Evolutionary conservation across 2,113 vertebrate genomes (phyloP), one percentile per base, ranked within the genome.

Genomic region (Axis porcinus): DNA sequence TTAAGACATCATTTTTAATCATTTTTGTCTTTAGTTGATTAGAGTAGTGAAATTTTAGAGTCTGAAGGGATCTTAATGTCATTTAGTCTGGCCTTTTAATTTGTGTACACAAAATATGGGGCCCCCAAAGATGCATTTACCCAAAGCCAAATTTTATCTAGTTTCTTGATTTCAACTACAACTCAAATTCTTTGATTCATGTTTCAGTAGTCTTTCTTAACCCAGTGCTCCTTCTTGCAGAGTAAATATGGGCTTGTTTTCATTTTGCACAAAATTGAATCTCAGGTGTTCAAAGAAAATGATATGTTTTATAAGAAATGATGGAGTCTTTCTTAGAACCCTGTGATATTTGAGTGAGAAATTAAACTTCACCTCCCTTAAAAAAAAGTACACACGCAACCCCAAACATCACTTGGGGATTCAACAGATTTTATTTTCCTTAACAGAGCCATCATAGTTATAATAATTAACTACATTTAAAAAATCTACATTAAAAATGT

Each of bases 191-290:
- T 15, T 95, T 45, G 3, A 94, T 90, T 64, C 19, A 6, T 81
- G 1, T 82, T 86, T 27, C 74, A 2, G 16, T 43, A 14, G 19
- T 86, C 17, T 94, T 82, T 74, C 36, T 94, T 11, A 84, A 67
- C 54, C 70, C 9, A n/a, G 36, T 82, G 47, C 43, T 60, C 0
- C 50, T 58, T 88, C 67, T 98, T 84, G 27, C 6, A 45, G 23
- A 89, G 86, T 97, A 94, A 88, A 94, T 86, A 88, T 12, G 45
- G 60, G 14, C 33, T 86, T 86, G 7, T 86, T 95, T 94, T 88
- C 55, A 36, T 97, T 96, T 95, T 89, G 70, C 40, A 64, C 45
- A 90, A 86, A 89, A 86, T 21, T 89, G 27, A 90, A n/a, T 83
- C 11, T 81, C 84, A 54, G 52, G 10, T 93, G 36, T 92, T 91